Conservation (phyloP, 2,797 vertebrate species). For the Steatocranus sp. region DNA sequence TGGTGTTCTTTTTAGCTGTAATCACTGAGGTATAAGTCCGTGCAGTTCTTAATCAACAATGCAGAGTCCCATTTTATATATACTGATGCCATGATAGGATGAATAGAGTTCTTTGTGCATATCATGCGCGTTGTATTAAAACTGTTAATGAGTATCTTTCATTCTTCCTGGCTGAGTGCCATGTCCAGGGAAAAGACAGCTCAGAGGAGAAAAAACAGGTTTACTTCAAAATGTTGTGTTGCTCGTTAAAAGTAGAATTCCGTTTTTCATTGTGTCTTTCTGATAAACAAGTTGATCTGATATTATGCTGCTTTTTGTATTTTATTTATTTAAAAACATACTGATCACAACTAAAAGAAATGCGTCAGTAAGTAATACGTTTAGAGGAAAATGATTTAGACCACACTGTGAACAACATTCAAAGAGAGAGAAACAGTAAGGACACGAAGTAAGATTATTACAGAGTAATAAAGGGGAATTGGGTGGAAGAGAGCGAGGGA, state of each 20-base stretch:
- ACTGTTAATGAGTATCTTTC: background rate
- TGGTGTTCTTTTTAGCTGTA: background rate
- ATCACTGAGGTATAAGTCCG: background rate
- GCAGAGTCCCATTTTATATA: conserved; percentile 7
- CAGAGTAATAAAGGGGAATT: background rate
- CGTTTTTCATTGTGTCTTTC: background rate
- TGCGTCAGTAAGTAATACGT: background rate
- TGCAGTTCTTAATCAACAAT: background rate
- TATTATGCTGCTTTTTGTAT: background rate
- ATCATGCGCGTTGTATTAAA: conserved; percentile 43
- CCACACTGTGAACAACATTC: background rate
- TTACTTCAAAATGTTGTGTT: background rate
- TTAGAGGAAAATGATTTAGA: background rate
- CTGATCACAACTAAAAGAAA: background rate
- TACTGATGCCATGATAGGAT: conserved; percentile 23
- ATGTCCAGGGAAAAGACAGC: background rate
- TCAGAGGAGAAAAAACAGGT: background rate
- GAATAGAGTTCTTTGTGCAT: conserved; percentile 49
- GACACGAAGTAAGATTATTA: background rate
- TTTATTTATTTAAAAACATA: background rate
- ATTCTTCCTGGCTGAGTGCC: background rate
- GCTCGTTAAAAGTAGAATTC: background rate
- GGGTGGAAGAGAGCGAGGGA: background rate
- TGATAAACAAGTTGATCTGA: background rate
- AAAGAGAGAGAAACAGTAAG: background rate